phyloP scores from a whole-genome alignment of 2,888 invertebrate species.

The Lepidochrysops patricia region DNA sequence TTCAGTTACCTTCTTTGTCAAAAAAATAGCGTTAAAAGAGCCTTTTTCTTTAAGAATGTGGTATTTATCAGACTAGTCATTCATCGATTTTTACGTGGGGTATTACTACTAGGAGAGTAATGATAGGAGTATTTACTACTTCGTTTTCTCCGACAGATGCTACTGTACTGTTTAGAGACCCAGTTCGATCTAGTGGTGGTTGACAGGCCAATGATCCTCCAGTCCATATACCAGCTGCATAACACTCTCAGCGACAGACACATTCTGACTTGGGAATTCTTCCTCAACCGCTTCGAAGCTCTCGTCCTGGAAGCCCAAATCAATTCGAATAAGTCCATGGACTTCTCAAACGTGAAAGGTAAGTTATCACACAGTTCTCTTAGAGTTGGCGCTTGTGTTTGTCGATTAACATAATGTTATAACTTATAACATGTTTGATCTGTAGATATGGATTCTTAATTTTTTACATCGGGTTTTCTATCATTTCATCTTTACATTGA shows the following conservation, averaged over 20 bases:
- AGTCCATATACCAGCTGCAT: slow-evolving; percentile 94
- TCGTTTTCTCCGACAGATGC: slow-evolving; percentile 73
- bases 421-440: slow-evolving; percentile 3
- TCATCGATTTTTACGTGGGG: too few species aligned
- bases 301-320: slow-evolving; percentile 97
- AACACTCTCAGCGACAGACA: slow-evolving; percentile 92
- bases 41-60: too few species aligned
- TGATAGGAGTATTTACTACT: background rate
- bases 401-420: slow-evolving; percentile 12
- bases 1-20: too few species aligned
- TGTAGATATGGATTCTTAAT: slow-evolving; percentile 9
- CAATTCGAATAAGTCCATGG: slow-evolving; percentile 87
- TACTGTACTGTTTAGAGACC: slow-evolving; percentile 95
- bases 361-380: slow-evolving; percentile 24
- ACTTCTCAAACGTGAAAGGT: slow-evolving; percentile 89
- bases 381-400: background rate
- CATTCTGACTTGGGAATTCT: slow-evolving; percentile 97
- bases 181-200: slow-evolving; percentile 98
- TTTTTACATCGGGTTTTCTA: slow-evolving; percentile 15
- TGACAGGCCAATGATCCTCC: slow-evolving; percentile 96
- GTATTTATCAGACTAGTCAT: too few species aligned
- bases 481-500: background rate
- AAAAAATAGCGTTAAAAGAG: too few species aligned
- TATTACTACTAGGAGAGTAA: too few species aligned
- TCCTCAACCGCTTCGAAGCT: slow-evolving; percentile 93